phyloP scores from a whole-genome alignment of 1,140 invertebrate genomes.

The Tyrophagus putrescentiae region DNA sequence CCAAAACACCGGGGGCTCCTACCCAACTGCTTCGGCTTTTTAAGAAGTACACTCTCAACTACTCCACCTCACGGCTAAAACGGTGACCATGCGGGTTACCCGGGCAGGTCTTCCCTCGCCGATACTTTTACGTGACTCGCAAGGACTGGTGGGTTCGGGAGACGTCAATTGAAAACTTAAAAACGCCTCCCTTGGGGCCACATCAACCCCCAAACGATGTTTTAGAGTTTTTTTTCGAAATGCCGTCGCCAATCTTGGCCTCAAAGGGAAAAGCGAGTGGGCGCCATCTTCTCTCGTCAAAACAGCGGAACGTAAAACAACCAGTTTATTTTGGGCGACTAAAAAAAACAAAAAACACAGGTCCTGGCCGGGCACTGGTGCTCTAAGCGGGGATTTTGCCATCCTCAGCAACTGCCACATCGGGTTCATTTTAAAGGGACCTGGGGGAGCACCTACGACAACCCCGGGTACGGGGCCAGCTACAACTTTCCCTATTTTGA shows the following conservation, averaged over 20 bases:
- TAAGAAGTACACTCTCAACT: slow-evolving; percentile 35
- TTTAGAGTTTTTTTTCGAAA: slow-evolving; percentile 32
- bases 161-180: slow-evolving; percentile 33
- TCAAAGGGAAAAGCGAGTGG: slow-evolving; percentile 31
- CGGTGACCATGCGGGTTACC: slow-evolving; percentile 23
- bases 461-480: slow-evolving; percentile 33
- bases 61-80: slow-evolving; percentile 16
- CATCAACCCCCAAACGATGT: slow-evolving; percentile 28
- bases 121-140: slow-evolving; percentile 34
- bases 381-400: slow-evolving; percentile 32
- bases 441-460: slow-evolving; percentile 29
- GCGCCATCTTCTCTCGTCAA: slow-evolving; percentile 26
- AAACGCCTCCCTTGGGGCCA: slow-evolving; percentile 27
- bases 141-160: slow-evolving; percentile 33
- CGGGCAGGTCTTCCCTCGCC: slow-evolving; percentile 33
- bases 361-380: too few relatives aligned
- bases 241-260: slow-evolving; percentile 33
- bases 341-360: too few relatives aligned
- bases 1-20: slow-evolving; percentile 32
- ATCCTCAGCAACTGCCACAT: slow-evolving; percentile 34
- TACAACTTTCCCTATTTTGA: slow-evolving; percentile 36
- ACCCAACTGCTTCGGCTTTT: slow-evolving; percentile 33
- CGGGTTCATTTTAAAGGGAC: slow-evolving; percentile 30
- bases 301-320: slow-evolving; percentile 37
- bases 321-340: slow-evolving; percentile 35